These are phyloP conservation scores for Musca vetustissima DNA, from an alignment of 1,140 invertebrate genomes.

Conservation along the genomic window DNA sequence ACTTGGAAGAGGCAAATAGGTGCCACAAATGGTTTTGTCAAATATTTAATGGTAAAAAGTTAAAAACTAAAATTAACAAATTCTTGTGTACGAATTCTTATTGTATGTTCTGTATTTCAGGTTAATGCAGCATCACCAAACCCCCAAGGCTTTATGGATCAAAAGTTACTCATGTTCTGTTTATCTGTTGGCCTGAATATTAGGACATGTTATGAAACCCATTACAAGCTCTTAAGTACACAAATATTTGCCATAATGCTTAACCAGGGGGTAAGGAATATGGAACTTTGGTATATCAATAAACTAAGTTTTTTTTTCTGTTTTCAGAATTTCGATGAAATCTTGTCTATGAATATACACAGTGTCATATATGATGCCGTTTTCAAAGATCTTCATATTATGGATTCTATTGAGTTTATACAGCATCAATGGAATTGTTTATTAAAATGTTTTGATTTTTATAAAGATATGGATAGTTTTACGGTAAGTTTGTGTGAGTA, in stretches of 20 bases:
- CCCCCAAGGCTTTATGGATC: too few species aligned
- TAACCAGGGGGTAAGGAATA: slow-evolving; percentile 8
- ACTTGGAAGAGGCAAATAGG: slow-evolving; percentile 28
- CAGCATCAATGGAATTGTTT: slow-evolving; percentile 27
- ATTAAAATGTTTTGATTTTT: slow-evolving; percentile 26
- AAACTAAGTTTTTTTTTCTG: not conserved
- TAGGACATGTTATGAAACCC: slow-evolving; percentile 25
- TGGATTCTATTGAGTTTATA: slow-evolving; percentile 16
- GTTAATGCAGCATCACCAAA: too few species aligned
- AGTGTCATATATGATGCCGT: slow-evolving; percentile 28
- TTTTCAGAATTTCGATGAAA: slow-evolving; percentile 15
- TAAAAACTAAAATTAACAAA: not conserved
- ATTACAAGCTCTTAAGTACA: slow-evolving; percentile 26
- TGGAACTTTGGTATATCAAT: not conserved
- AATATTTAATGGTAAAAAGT: slow-evolving; percentile 22
- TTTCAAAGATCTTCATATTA: slow-evolving; percentile 25
- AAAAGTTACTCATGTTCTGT: slow-evolving; percentile 23
- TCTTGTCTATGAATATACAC: slow-evolving; percentile 26
- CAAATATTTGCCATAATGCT: slow-evolving; percentile 25
- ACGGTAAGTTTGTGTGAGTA: slow-evolving; percentile 10
- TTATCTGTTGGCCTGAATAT: slow-evolving; percentile 27
- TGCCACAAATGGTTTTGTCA: slow-evolving; percentile 24
- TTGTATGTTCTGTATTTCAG: too few species aligned
- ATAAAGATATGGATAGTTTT: slow-evolving; percentile 24
- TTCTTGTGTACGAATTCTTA: not conserved